Base-by-base conservation (phyloP, 2,797 vertebrate species). In the Danio kyathit region DNA sequence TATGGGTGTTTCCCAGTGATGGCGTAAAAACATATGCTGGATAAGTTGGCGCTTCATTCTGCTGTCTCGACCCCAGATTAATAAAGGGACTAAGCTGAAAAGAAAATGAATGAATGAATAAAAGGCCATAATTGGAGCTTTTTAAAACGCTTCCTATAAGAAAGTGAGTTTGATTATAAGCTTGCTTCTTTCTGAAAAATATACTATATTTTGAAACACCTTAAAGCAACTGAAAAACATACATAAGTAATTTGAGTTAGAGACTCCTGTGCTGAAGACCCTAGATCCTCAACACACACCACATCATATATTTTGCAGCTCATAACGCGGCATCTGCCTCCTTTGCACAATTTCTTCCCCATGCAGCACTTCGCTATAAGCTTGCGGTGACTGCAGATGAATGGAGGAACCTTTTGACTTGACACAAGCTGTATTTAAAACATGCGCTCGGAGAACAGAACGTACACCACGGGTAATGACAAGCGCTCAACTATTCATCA, bases 341-440 rank as follows among this genome's bases (percentile, higher is more conserved):
- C 85, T 87, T 87, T 88, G 90, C 90, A 90, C 82, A 90, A 90
- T 93, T 91, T 91, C 83, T 86, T 87, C 84, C 87, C 69, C 75
- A 84, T 90, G 85, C 91, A 91, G 89, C 90, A 91, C 60, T 90
- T 89, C 87, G 60, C 41, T 13, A 52, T 10, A 79, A 82, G 13
- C 64, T 76, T 52, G 61, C 16, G 17, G 76, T 49, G 52, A 11
- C n/a, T 7, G 64, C 87, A 92, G 92, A 92, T 92, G 87, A 91
- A 91, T 88, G 77, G 84, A 51, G 60, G 51, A 83, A 88, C 89
- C 88, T 90, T 90, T 91, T 88, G 88, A 88, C 89, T 82, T 74
- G 16, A 87, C 51, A 79, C 81, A 51, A 64, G 87, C 83, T 46
- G 80, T 72, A 67, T 82, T 85, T 86, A 74, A 89, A 87, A 83